phyloP scores from a whole-genome alignment of 2,888 invertebrate genomes.

The Cerastis leucographa region DNA sequence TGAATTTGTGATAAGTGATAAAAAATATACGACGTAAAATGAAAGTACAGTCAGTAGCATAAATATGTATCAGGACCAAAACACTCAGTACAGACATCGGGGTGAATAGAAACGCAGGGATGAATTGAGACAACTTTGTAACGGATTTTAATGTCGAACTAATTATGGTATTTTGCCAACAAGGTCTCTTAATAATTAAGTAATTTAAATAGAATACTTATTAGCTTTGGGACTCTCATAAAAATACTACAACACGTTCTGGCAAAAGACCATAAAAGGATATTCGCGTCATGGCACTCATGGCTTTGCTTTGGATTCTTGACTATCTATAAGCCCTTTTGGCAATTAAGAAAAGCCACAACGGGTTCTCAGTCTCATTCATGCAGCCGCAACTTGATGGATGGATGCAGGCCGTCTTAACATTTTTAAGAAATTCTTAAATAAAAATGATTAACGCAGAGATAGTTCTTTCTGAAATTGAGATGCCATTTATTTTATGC shows the following conservation, averaged over 20 bases:
- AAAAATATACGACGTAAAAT: neutral
- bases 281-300: neutral
- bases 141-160: neutral
- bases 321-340: neutral
- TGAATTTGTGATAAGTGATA: neutral
- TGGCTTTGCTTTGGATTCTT: too few relatives aligned
- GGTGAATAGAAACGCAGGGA: neutral
- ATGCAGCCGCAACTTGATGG: neutral
- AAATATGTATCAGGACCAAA: neutral
- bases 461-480: too few relatives aligned
- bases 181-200: too few relatives aligned
- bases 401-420: too few relatives aligned
- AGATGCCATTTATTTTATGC: too few relatives aligned
- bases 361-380: neutral
- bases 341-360: neutral
- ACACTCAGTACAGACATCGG: neutral
- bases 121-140: neutral
- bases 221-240: neutral
- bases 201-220: neutral
- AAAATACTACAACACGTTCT: neutral
- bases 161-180: too few relatives aligned
- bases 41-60: neutral
- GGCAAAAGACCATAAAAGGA: neutral
- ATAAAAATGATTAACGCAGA: too few relatives aligned
- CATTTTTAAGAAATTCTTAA: too few relatives aligned